These are phyloP conservation scores for Meteorus colon DNA, from an alignment of 2,888 invertebrate species.

Conservation along the genomic window DNA sequence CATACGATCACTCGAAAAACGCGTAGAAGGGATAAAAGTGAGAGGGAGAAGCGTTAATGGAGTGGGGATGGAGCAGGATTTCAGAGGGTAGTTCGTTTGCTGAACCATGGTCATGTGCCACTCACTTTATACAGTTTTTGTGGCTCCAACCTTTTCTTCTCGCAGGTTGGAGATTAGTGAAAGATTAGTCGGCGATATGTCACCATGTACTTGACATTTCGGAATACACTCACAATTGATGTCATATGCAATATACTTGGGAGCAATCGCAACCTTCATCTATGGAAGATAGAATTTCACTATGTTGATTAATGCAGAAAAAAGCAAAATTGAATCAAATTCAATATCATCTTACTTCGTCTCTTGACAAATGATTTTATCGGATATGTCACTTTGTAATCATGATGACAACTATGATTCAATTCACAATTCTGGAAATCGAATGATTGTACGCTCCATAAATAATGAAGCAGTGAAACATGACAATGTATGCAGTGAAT, in stretches of 20 bases:
- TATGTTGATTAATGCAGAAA: not conserved
- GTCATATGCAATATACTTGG: not conserved
- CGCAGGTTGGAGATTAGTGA: constrained; percentile 49
- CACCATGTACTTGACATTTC: not conserved
- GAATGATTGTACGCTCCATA: constrained; percentile 32
- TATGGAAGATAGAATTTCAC: not conserved
- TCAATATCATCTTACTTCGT: not conserved
- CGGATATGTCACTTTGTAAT: constrained; percentile 44
- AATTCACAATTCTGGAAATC: constrained; percentile 13
- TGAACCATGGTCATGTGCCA: constrained; percentile 68
- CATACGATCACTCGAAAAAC: not conserved
- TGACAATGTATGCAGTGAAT: constrained; percentile 33
- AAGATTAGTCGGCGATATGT: constrained; percentile 49
- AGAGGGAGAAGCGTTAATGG: constrained; percentile 5
- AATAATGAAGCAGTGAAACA: constrained; percentile 40
- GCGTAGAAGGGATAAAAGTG: too few species aligned
- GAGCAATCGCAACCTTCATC: not conserved
- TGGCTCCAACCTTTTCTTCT: constrained; percentile 28
- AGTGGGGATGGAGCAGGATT: constrained; percentile 34
- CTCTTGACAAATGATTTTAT: constrained; percentile 44
- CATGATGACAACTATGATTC: not conserved
- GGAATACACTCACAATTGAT: not conserved
- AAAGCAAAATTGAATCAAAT: not conserved
- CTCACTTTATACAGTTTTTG: constrained; percentile 62
- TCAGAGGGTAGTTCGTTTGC: constrained; percentile 61